phyloP scores from a whole-genome alignment of 2,113 vertebrate genomes.

The Xyliphius kryptos region DNA sequence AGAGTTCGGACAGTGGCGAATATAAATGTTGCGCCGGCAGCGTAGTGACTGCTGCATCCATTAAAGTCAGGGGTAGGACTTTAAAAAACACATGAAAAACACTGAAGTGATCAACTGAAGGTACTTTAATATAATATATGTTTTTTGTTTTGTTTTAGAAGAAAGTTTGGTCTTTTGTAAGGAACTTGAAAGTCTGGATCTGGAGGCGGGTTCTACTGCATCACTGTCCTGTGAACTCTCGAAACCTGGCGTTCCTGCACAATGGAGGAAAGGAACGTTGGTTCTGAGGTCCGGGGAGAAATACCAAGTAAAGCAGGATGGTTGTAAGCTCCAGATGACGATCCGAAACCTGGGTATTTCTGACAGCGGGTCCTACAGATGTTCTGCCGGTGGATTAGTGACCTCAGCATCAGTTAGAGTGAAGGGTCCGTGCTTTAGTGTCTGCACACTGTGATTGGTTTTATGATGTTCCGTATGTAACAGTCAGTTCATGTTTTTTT shows the following conservation, averaged over 20 bases:
- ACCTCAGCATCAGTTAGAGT: conserved; percentile 63
- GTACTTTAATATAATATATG: no score
- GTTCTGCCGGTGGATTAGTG: conserved; percentile 56
- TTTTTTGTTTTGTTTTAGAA: conserved; percentile 2
- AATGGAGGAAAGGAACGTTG: conserved; percentile 59
- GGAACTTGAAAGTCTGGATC: conserved; percentile 55
- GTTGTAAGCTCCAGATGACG: conserved; percentile 59
- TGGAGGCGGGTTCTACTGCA: conserved; percentile 59
- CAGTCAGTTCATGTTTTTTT: background rate
- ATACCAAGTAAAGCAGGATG: conserved; percentile 70
- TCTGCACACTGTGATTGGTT: no score
- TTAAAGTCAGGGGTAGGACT: conserved; percentile 53
- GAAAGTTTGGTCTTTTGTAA: conserved; percentile 32
- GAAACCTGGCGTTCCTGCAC: conserved; percentile 47
- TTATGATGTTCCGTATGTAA: no score
- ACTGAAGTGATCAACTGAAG: no score
- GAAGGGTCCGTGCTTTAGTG: conserved; percentile 63
- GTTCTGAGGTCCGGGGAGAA: conserved; percentile 64
- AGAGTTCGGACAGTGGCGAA: conserved; percentile 57
- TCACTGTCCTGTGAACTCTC: conserved; percentile 69
- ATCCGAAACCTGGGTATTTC: conserved; percentile 61
- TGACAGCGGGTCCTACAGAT: conserved; percentile 68
- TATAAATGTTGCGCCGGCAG: conserved; percentile 56
- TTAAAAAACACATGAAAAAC: no score
- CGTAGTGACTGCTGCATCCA: conserved; percentile 50